phyloP scores from a whole-genome alignment of 2,797 vertebrate genomes.

The Toxotes lorentzi region DNA sequence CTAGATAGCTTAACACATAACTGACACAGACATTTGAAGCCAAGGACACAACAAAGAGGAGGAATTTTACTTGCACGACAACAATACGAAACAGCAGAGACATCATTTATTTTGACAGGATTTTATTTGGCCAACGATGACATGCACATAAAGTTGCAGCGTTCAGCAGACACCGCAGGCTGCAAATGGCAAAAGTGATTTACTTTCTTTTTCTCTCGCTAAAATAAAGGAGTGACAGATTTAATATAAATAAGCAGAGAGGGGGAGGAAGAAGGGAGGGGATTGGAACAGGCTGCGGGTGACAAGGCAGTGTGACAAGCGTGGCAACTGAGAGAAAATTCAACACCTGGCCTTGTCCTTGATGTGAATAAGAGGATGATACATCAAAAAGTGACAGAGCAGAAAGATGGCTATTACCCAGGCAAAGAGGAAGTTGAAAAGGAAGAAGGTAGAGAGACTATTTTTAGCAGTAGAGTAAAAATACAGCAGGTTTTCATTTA shows the following conservation, averaged over 20 bases:
- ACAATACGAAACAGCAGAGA: constrained; percentile 53
- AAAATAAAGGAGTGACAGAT: constrained; percentile 78
- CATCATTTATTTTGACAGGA: constrained; percentile 58
- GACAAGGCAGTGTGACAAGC: constrained; percentile 76
- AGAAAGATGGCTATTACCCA: constrained; percentile 78
- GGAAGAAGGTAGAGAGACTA: constrained; percentile 61
- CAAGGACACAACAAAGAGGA: constrained; percentile 45
- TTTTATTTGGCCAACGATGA: constrained; percentile 66
- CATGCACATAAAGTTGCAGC: constrained; percentile 57
- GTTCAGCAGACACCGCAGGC: constrained; percentile 61
- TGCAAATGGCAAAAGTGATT: constrained; percentile 66
- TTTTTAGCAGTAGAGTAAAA: constrained; percentile 72
- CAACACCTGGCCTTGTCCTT: constrained; percentile 83
- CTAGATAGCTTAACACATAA: constrained; percentile 38
- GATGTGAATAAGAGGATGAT: constrained; percentile 81
- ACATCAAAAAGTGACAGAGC: constrained; percentile 79
- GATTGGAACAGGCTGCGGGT: constrained; percentile 67
- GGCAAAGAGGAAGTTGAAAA: constrained; percentile 59
- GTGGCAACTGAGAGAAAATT: constrained; percentile 73
- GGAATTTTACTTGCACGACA: constrained; percentile 36
- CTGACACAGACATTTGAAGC: constrained; percentile 36
- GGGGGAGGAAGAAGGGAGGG: constrained; percentile 50
- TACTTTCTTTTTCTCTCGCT: constrained; percentile 62
- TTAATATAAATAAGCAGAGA: constrained; percentile 76
- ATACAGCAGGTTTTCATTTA: constrained; percentile 62